A percentile compares a stretch with the other conserved stretches of the same genome.
phyloP scores from a whole-genome alignment of 2,113 vertebrate species.

The Fulmarus glacialis region DNA sequence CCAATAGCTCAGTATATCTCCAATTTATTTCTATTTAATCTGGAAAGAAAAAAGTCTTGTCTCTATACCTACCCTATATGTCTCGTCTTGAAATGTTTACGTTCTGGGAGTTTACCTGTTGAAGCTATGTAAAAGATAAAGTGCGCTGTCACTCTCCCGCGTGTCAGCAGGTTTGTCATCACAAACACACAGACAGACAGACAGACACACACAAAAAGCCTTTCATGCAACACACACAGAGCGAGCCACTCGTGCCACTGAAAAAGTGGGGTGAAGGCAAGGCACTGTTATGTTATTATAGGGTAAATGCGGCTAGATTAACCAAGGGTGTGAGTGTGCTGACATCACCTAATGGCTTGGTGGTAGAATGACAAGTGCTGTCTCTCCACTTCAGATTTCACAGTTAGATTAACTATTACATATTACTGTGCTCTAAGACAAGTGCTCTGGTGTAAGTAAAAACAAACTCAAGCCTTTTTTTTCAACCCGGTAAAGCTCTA shows the following conservation, averaged over 20 bases:
- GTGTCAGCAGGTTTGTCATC: not conserved
- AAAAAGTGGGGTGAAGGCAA: not conserved
- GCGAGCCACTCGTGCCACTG: not conserved
- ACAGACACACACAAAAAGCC: too few relatives aligned
- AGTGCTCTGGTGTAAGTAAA: not conserved
- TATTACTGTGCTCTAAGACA: not conserved
- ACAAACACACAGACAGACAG: too few relatives aligned
- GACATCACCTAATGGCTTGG: constrained; percentile 38
- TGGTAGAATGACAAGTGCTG: not conserved
- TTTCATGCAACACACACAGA: not conserved
- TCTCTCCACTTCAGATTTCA: constrained; percentile 48
- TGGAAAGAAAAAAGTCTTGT: not conserved
- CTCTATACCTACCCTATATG: not conserved
- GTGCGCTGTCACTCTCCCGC: not conserved
- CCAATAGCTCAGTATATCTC: not conserved
- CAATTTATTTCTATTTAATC: not conserved
- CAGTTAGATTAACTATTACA: constrained; percentile 59
- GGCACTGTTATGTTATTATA: not conserved
- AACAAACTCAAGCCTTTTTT: not conserved
- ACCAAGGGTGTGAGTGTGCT: constrained; percentile 1
- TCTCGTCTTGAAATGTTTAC: not conserved
- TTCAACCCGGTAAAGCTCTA: not conserved
- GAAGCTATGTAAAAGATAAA: not conserved
- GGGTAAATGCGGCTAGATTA: not conserved
- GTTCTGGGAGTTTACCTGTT: not conserved